phyloP scores from a whole-genome alignment of 1,140 invertebrate species.

The Sinella curviseta region DNA sequence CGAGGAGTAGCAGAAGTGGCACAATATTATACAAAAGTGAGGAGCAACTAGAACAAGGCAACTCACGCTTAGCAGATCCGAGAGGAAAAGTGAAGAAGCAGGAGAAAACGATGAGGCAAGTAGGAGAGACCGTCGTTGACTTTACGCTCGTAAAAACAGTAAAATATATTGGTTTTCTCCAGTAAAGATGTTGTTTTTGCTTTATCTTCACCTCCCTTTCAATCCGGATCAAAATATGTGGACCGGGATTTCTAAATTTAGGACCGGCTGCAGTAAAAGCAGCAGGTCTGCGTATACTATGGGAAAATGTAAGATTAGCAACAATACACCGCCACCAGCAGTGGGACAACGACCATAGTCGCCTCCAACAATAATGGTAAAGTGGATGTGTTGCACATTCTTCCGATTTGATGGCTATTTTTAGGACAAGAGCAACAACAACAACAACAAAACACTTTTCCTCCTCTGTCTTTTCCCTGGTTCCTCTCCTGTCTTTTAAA shows the following conservation, averaged over 20 bases:
- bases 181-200: not conserved
- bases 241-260: not conserved
- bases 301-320: slow-evolving; percentile 1
- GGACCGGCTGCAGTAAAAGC: not conserved
- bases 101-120: no score
- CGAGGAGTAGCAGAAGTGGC: not conserved
- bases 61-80: not conserved
- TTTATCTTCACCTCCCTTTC: not conserved
- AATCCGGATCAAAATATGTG: not conserved
- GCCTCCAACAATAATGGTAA: not conserved
- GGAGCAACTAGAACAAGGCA: not conserved
- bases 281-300: no score
- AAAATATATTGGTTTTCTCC: not conserved
- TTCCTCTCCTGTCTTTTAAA: not conserved
- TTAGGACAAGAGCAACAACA: not conserved
- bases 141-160: no score
- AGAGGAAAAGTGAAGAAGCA: not conserved
- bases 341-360: not conserved
- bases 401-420: not conserved
- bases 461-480: not conserved
- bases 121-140: no score
- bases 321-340: not conserved
- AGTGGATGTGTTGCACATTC: not conserved
- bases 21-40: no score
- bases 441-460: no score